Percentiles rank a stretch among this genome's conserved stretches.
Evolutionary conservation across 2,797 vertebrate genomes (phyloP).

Genomic region (Limnodromus scolopaceus): DNA sequence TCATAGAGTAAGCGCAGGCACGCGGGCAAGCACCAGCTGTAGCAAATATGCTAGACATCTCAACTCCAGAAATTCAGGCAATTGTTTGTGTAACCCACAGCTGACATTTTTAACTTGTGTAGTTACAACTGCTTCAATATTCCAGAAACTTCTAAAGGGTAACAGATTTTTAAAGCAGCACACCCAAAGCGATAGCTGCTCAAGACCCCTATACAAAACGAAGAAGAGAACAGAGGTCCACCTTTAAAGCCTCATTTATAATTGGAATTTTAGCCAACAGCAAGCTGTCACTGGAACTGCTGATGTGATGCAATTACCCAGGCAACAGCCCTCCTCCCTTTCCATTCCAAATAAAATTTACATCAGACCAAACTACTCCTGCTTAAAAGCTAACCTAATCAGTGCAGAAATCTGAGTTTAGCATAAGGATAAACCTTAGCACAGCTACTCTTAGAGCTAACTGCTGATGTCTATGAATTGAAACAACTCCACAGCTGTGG

Average conservation of each 20-base stretch:
- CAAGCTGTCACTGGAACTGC: neutral
- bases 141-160: neutral
- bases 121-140: neutral
- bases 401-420: neutral
- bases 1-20: neutral
- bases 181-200: neutral
- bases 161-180: neutral
- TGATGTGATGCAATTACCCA: neutral
- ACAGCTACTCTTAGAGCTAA: neutral
- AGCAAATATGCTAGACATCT: neutral
- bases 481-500: neutral
- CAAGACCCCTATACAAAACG: neutral
- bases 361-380: neutral
- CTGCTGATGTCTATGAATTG: neutral
- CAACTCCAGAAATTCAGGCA: neutral
- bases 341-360: neutral
- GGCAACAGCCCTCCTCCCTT: neutral
- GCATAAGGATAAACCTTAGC: neutral
- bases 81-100: constrained; percentile 14
- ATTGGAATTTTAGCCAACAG: neutral
- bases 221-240: neutral
- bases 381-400: neutral
- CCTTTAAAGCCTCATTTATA: neutral
- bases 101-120: neutral
- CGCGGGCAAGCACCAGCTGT: neutral